These are phyloP conservation scores for Metellina segmentata DNA, from an alignment of 2,888 invertebrate species.

Conservation along the genomic window DNA sequence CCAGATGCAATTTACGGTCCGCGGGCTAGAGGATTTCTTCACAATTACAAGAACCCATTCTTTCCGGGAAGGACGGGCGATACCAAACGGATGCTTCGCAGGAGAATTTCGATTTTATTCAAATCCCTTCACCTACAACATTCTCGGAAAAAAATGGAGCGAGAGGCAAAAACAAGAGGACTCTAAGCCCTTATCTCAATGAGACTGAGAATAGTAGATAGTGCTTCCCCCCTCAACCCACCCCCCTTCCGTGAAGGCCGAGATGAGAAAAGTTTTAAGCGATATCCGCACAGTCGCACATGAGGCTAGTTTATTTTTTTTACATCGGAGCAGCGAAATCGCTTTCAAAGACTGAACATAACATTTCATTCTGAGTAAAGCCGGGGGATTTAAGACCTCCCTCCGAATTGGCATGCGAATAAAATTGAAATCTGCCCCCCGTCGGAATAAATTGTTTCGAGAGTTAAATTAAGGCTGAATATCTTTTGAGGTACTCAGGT, in stretches of 20 bases:
- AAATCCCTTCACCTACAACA: background rate
- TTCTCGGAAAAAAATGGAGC: background rate
- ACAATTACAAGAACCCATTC: no score
- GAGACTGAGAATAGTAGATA: constrained; percentile 36
- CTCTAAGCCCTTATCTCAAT: constrained; percentile 29
- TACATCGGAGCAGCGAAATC: background rate
- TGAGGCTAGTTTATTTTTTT: background rate
- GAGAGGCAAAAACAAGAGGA: background rate
- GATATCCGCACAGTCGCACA: constrained; percentile 15
- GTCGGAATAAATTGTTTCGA: constrained; percentile 6
- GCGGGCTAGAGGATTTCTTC: no score
- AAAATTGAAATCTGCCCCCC: constrained; percentile 33
- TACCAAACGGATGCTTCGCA: background rate
- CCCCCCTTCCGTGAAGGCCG: background rate
- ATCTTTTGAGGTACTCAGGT: background rate
- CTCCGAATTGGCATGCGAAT: constrained; percentile 12
- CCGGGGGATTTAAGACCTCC: constrained; percentile 6
- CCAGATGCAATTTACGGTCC: no score
- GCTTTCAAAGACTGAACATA: background rate
- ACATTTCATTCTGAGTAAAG: constrained; percentile 37
- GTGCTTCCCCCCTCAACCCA: background rate
- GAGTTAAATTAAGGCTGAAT: constrained; percentile 35
- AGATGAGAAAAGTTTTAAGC: constrained; percentile 39
- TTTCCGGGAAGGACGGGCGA: background rate
- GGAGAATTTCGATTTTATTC: background rate